These are phyloP conservation scores for Alosa sapidissima DNA, from an alignment of 2,797 vertebrate genomes.

Conservation along the genomic window DNA sequence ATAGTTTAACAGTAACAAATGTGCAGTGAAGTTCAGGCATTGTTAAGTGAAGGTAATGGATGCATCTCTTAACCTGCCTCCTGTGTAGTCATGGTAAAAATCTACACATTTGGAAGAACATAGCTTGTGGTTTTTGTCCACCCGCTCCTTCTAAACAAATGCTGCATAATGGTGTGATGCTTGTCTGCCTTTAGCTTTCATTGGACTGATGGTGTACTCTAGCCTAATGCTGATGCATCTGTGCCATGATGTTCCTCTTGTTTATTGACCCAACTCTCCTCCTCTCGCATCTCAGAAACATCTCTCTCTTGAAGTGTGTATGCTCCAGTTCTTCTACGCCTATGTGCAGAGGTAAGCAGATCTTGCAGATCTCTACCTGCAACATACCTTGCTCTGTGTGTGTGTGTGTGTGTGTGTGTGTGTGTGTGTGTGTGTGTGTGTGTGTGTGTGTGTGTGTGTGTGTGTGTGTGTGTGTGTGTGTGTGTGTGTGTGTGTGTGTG, in stretches of 20 bases:
- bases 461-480: neutral
- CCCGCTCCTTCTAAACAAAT: neutral
- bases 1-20: neutral
- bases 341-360: constrained; percentile 92
- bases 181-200: neutral
- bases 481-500: neutral
- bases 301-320: constrained; percentile 96
- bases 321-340: constrained; percentile 99
- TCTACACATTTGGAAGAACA: neutral
- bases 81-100: neutral
- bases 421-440: neutral
- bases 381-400: neutral
- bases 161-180: neutral
- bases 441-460: neutral
- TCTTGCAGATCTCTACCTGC: neutral
- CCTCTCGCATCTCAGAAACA: constrained; percentile 80
- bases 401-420: neutral
- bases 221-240: neutral
- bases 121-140: neutral
- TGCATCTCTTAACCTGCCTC: neutral
- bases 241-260: neutral
- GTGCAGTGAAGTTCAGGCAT: neutral
- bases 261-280: constrained; percentile 19
- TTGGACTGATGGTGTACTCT: too few relatives aligned
- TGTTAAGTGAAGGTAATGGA: neutral